Conservation (phyloP, 2,888 invertebrate species). For the Prenolepis imparis region DNA sequence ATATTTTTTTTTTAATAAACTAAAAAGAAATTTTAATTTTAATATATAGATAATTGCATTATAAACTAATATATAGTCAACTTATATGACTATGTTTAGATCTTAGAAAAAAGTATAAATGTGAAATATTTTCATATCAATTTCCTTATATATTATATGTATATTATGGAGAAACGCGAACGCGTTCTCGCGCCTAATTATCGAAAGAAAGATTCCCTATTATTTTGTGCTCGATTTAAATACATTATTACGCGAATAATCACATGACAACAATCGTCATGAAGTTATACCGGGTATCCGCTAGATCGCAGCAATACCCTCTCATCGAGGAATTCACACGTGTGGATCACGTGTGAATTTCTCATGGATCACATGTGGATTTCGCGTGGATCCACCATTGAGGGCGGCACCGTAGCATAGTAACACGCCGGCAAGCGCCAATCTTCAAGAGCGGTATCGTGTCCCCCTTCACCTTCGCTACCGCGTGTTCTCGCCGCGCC, state of each 20-base stretch:
- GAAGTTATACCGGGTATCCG: background rate
- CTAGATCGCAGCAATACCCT: conserved; percentile 24
- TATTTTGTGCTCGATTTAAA: background rate
- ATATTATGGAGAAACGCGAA: background rate
- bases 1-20: background rate
- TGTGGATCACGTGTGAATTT: conserved; percentile 1
- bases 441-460: conserved; percentile 85
- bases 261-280: background rate
- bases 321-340: background rate
- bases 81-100: background rate
- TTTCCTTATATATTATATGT: too few relatives aligned
- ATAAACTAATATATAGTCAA: background rate
- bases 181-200: background rate
- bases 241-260: background rate
- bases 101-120: background rate
- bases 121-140: background rate
- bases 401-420: conserved; percentile 84
- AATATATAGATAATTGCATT: background rate
- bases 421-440: conserved; percentile 80
- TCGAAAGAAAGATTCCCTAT: background rate
- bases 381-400: conserved; percentile 54
- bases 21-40: background rate
- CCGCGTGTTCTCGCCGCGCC: conserved; percentile 70
- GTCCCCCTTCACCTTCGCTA: conserved; percentile 86
- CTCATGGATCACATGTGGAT: conserved; percentile 46